Evolutionary conservation across 2,113 vertebrate species (phyloP), one percentile per base, ranked within the genome.

Genomic region (Rhinopithecus roxellana): DNA sequence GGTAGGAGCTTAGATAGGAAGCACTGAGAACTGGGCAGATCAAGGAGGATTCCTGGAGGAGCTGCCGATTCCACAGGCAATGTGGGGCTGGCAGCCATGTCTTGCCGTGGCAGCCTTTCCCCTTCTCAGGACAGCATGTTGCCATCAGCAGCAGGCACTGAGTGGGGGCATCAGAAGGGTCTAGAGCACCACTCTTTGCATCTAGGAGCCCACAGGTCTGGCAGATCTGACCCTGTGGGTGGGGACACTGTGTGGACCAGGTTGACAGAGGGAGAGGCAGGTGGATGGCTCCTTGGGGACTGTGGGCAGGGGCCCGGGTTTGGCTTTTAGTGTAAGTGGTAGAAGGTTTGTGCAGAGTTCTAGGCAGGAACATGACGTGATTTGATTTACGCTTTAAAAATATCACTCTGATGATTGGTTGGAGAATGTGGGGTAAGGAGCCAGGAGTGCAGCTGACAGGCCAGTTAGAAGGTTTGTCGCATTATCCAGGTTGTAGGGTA

Each of bases 41-140:
- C 23, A 48, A 20, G 35, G 67, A 75, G 48, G 67, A 11, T 69
- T 40, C 90, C 78, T 48, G 57, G 43, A 67, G 67, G 77, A 67
- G n/a, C 1, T 1, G 17, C 50, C 4, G 22, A 57, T 61, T 55
- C 50, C 9, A 55, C 16, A 45, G 59, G 48, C 13, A 0, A 30
- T 4, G 35, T 0, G 1, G 67, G 52, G 25, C 50, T n/a, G 20
- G 5, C 5, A 1, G 57, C 57, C 3, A 5, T 6, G n/a, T 45
- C 45, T 77, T 38, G 70, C 16, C 18, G 2, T 11, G 14, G 14
- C 64, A 25, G 7, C 11, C 55, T 10, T 9, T 45, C 12, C 23
- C 25, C 25, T 1, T 55, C 27, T 5, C n/a, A 22, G 2, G 22
- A 64, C 30, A 52, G 16, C 11, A 13, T 12, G 14, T 35, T 61